Percentiles rank a stretch among this genome's conserved stretches.
Evolutionary conservation across 2,888 invertebrate genomes (phyloP).

Genomic region (Eilema caniola): DNA sequence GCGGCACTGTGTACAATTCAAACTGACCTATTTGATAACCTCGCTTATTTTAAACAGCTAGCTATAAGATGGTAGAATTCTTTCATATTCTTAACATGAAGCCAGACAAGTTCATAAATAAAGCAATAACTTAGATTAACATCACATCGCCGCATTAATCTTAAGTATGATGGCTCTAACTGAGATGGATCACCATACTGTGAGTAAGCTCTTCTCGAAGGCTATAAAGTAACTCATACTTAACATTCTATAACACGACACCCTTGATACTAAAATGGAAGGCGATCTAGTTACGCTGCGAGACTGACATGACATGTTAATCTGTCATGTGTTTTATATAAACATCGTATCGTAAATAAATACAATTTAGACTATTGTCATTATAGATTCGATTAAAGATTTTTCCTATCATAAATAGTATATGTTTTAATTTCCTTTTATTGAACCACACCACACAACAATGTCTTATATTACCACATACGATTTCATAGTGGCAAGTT

Average conservation of each 20-base stretch:
- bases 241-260: slow-evolving; percentile 55
- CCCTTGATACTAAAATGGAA: slow-evolving; percentile 51
- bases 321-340: slow-evolving; percentile 23
- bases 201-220: slow-evolving; percentile 31
- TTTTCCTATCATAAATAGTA: slow-evolving; percentile 9
- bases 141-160: slow-evolving; percentile 51
- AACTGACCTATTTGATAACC: slow-evolving; percentile 35
- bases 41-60: slow-evolving; percentile 35
- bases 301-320: slow-evolving; percentile 33
- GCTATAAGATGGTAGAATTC: slow-evolving; percentile 20
- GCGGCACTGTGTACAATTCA: slow-evolving; percentile 16
- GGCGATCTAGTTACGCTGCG: slow-evolving; percentile 56
- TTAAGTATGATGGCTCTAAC: slow-evolving; percentile 47
- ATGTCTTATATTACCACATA: slow-evolving; percentile 5
- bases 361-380: slow-evolving; percentile 14
- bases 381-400: not conserved
- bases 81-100: slow-evolving; percentile 35
- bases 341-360: slow-evolving; percentile 21
- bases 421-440: slow-evolving; percentile 9
- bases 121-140: slow-evolving; percentile 46
- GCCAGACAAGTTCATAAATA: slow-evolving; percentile 42
- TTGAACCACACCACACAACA: slow-evolving; percentile 3
- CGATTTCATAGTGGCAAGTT: slow-evolving; percentile 8
- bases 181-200: slow-evolving; percentile 50
- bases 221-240: slow-evolving; percentile 49